A percentile compares a stretch with the other conserved stretches of the same genome.
Evolutionary conservation across 1,140 invertebrate genomes (phyloP).

Genomic region (Lethrus apterus): DNA sequence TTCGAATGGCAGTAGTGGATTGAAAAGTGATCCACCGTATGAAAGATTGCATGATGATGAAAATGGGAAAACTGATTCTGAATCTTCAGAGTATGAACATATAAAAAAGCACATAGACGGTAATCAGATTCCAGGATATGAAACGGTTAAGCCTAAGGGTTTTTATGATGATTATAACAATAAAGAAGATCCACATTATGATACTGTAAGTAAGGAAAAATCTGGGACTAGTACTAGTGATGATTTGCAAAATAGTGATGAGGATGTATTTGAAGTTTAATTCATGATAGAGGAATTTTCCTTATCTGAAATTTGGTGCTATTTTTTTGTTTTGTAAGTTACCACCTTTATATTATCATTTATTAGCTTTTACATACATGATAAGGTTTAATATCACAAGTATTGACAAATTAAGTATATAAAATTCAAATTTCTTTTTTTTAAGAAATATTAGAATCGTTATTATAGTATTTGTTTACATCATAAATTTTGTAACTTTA

Average conservation of each 20-base stretch:
- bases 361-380: no score
- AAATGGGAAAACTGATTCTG: conserved; percentile 23
- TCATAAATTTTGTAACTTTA: no score
- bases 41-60: conserved; percentile 41
- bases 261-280: conserved; percentile 11
- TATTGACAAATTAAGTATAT: no score
- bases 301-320: conserved; percentile 1
- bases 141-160: conserved; percentile 6
- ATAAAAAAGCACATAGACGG: conserved; percentile 2
- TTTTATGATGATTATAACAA: neutral
- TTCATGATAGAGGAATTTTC: neutral
- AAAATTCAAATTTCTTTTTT: no score
- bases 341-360: no score
- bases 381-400: no score
- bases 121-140: neutral
- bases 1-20: conserved; percentile 26
- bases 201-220: conserved; percentile 7
- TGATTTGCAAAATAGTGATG: conserved; percentile 2
- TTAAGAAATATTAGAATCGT: no score
- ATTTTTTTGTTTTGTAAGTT: neutral
- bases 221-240: conserved; percentile 8
- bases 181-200: conserved; percentile 8
- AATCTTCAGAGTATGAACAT: conserved; percentile 29
- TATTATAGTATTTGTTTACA: no score
- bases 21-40: conserved; percentile 44